Base-by-base conservation (phyloP, 2,113 vertebrate genomes). In the Ursus arctos region DNA sequence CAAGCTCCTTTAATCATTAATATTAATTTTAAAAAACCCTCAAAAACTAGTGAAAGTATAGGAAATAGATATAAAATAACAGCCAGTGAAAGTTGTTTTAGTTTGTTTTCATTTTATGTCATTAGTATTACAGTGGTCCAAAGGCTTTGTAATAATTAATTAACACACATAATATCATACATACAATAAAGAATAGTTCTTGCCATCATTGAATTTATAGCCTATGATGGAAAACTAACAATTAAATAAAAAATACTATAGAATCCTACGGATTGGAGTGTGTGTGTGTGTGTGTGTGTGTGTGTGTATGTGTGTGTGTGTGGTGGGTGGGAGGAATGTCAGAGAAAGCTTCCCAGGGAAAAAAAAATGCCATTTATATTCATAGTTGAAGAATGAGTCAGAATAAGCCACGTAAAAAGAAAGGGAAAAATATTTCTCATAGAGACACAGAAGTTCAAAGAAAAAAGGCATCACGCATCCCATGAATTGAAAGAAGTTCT, bases 361-460 rank as follows among this genome's bases (percentile, higher is more conserved):
- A 15, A 18, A 53, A 67, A 94, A 81, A 74, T 40, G 43, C n/a
- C 26, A 69, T 61, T 80, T 76, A 91, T 63, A 69, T 12, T 84
- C 80, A 61, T 85, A 85, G 71, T 4, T 91, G n/a, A 86, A 96
- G 53, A 92, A 74, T 59, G 26, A 96, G 40, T 89, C 63, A 86
- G 67, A 97, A 26, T 80, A 90, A 96, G 21, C 2, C 26, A 92
- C 67, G 80, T 83, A 76, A 93, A 88, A n/a, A 88, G 21, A 94
- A 91, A 63, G 28, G 5, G 9, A 7, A 24, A 15, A 72, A 49
- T 71, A 24, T 85, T 93, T 77, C 71, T 93, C 43, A 6, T 53
- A 82, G 51, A 88, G 61, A 85, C 40, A 95, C 69, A 90, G 49
- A 65, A 11, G 31, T 57, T 93, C 43, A 94, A 76, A 61, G n/a